These are phyloP conservation scores for Scolanthus callimorphus DNA, from an alignment of 92 coral and sea anemone genomes.

Conservation along the genomic window DNA sequence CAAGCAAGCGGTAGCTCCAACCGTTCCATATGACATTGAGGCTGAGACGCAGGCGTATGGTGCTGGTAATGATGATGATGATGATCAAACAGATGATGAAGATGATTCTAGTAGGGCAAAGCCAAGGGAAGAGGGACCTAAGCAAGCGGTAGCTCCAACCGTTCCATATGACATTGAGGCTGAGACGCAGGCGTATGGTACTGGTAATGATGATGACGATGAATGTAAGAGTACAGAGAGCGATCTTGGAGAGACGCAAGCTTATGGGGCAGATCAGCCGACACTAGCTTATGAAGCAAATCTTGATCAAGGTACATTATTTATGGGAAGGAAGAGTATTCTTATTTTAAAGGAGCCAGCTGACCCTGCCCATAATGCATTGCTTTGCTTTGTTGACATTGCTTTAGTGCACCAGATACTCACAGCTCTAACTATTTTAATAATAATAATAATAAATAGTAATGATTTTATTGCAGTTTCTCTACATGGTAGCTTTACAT, in stretches of 20 bases:
- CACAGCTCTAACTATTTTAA: too few species aligned
- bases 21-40: not conserved
- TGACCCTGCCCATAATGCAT: too few species aligned
- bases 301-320: too few species aligned
- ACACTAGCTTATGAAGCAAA: not conserved
- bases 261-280: constrained; percentile 64
- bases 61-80: constrained; percentile 3
- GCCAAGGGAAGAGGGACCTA: too few species aligned
- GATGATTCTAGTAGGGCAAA: not conserved
- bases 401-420: too few species aligned
- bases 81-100: constrained; percentile 4
- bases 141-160: not conserved
- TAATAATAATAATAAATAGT: too few species aligned
- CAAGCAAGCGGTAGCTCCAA: too few species aligned
- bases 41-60: constrained; percentile 16
- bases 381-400: too few species aligned
- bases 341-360: too few species aligned
- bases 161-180: not conserved
- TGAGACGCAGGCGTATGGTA: constrained; percentile 39
- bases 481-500: too few species aligned
- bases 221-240: not conserved
- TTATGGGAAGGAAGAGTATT: too few species aligned
- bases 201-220: constrained; percentile 15
- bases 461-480: too few species aligned
- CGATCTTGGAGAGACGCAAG: constrained; percentile 63